phyloP scores from a whole-genome alignment of 2,113 vertebrate genomes.

The Tenebrosternarchus preto region DNA sequence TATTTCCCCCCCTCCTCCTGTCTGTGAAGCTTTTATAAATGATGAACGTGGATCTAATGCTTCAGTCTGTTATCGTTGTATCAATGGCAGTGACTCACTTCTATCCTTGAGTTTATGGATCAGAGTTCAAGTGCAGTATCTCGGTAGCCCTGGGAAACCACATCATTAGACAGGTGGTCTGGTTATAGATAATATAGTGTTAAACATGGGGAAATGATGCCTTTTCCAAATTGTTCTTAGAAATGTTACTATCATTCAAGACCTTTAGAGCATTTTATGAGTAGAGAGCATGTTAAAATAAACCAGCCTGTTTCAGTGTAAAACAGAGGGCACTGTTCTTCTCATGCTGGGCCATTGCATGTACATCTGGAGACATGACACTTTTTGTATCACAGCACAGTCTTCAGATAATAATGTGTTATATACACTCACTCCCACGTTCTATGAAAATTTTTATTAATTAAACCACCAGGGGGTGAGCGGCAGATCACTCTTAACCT shows the following conservation, averaged over 20 bases:
- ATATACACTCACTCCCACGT: not conserved
- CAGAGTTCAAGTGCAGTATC: slow-evolving; percentile 68
- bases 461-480: no score
- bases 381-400: not conserved
- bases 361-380: not conserved
- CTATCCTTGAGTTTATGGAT: slow-evolving; percentile 38
- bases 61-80: not conserved
- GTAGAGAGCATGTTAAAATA: slow-evolving; percentile 6
- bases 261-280: slow-evolving; percentile 37
- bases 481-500: no score
- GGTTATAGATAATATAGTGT: slow-evolving; percentile 44
- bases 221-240: slow-evolving; percentile 52
- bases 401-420: not conserved
- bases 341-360: not conserved
- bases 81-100: slow-evolving; percentile 14
- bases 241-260: slow-evolving; percentile 59
- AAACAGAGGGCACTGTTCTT: not conserved
- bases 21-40: not conserved
- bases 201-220: slow-evolving; percentile 37
- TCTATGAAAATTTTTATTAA: not conserved
- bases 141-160: slow-evolving; percentile 56
- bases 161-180: slow-evolving; percentile 51
- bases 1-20: no score
- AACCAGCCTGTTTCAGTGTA: slow-evolving; percentile 10
- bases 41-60: not conserved